These are phyloP conservation scores for Triplophysa siluroides DNA, from an alignment of 2,113 vertebrate species.

Conservation along the genomic window DNA sequence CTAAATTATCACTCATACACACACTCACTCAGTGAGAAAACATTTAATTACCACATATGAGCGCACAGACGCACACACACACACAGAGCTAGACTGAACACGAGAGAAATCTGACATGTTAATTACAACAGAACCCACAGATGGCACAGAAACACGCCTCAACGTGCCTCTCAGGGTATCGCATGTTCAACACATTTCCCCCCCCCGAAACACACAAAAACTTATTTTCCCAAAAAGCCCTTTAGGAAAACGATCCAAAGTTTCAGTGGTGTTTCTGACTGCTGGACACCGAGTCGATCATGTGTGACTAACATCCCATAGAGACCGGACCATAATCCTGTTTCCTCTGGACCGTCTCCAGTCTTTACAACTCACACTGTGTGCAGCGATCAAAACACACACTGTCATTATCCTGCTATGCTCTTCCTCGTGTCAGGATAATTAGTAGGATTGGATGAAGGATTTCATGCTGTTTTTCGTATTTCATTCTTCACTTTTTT, in stretches of 20 bases:
- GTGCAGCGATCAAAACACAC: constrained; percentile 32
- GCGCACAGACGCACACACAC: constrained; percentile 17
- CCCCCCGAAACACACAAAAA: not conserved
- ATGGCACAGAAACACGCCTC: constrained; percentile 42
- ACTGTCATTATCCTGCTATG: constrained; percentile 26
- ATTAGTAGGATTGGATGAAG: constrained; percentile 42
- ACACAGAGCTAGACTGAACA: constrained; percentile 44
- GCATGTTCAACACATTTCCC: constrained; percentile 13
- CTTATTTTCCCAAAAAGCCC: not conserved
- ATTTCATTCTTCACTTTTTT: constrained; percentile 20
- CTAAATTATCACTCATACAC: constrained; percentile 53
- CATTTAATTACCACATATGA: constrained; percentile 52
- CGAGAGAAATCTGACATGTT: constrained; percentile 48
- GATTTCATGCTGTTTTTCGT: constrained; percentile 43
- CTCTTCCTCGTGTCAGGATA: constrained; percentile 42
- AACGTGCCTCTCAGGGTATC: constrained; percentile 22
- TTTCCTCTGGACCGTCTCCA: constrained; percentile 19
- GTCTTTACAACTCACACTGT: constrained; percentile 28
- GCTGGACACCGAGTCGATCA: constrained; percentile 35
- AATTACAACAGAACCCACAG: constrained; percentile 50
- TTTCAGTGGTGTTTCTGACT: constrained; percentile 29
- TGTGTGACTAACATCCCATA: constrained; percentile 44
- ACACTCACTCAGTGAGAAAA: constrained; percentile 40
- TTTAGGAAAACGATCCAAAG: constrained; percentile 3
- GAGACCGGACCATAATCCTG: constrained; percentile 29